These are phyloP conservation scores for Anoplophora glabripennis DNA, from an alignment of 1,140 invertebrate species.

Conservation along the genomic window DNA sequence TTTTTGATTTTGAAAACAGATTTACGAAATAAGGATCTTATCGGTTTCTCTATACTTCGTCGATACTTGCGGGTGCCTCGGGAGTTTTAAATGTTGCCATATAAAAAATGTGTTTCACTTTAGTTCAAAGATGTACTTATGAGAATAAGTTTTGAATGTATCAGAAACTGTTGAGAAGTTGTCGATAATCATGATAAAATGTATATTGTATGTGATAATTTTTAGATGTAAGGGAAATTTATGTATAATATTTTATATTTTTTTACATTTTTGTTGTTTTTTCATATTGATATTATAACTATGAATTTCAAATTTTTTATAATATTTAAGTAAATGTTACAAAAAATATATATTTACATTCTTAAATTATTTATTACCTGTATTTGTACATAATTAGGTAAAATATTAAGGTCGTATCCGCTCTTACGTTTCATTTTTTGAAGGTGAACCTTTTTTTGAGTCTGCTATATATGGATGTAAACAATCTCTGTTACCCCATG, in stretches of 20 bases:
- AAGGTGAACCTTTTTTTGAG: not conserved
- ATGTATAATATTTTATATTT: constrained; percentile 29
- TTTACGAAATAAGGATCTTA: too few relatives aligned
- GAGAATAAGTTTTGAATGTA: not conserved
- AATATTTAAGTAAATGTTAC: not conserved
- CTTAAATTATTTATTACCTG: not conserved
- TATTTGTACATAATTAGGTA: not conserved
- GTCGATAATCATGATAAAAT: constrained; percentile 13
- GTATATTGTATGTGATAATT: constrained; percentile 29
- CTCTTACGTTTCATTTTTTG: not conserved
- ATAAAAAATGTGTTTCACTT: constrained; percentile 4
- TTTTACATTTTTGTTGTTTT: constrained; percentile 14
- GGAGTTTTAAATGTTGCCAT: not conserved
- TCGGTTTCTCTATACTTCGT: not conserved
- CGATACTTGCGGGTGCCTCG: not conserved
- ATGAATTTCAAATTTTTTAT: constrained; percentile 7
- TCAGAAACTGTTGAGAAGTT: constrained; percentile 7
- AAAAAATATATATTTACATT: not conserved
- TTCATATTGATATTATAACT: constrained; percentile 10
- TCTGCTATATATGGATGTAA: not conserved
- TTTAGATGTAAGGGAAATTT: constrained; percentile 19
- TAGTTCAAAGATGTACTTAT: not conserved
- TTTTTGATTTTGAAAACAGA: not conserved
- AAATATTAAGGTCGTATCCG: not conserved
- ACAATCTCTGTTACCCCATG: not conserved